These are phyloP conservation scores for Seladonia tumulorum DNA, from an alignment of 2,888 invertebrate species.

Conservation along the genomic window DNA sequence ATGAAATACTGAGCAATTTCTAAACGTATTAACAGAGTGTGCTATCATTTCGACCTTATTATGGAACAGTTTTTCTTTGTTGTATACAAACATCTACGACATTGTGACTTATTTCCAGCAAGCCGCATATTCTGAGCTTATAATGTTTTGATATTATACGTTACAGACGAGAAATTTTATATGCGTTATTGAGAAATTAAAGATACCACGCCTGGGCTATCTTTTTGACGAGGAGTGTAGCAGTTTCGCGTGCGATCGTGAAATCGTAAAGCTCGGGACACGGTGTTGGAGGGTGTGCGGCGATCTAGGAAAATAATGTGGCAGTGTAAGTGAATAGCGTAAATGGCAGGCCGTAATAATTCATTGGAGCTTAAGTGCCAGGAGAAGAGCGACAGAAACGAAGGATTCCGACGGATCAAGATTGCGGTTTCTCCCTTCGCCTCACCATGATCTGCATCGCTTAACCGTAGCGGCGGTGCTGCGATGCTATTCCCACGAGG, in stretches of 20 bases:
- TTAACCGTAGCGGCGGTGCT: conserved; percentile 66
- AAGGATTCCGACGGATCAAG: conserved; percentile 68
- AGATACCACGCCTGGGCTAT: too few relatives aligned
- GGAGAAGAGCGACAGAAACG: conserved; percentile 50
- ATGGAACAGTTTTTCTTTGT: too few relatives aligned
- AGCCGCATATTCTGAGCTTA: too few relatives aligned
- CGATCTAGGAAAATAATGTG: conserved; percentile 44
- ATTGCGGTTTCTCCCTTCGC: conserved; percentile 64
- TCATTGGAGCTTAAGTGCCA: conserved; percentile 51
- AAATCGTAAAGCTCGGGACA: neutral
- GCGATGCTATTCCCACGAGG: conserved; percentile 72
- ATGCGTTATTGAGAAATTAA: too few relatives aligned
- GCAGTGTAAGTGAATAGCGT: conserved; percentile 42
- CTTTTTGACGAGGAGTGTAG: too few relatives aligned
- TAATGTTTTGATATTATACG: too few relatives aligned
- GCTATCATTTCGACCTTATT: too few relatives aligned
- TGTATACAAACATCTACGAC: too few relatives aligned
- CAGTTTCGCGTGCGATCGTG: neutral
- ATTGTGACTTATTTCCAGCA: too few relatives aligned
- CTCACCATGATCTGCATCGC: conserved; percentile 67
- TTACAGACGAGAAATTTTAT: too few relatives aligned
- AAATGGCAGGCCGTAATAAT: conserved; percentile 52
- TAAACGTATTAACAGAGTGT: too few relatives aligned
- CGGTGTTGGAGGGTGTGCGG: neutral
- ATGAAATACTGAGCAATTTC: too few relatives aligned